phyloP scores from a whole-genome alignment of 2,797 vertebrate species.

The Propithecus perrieri region DNA sequence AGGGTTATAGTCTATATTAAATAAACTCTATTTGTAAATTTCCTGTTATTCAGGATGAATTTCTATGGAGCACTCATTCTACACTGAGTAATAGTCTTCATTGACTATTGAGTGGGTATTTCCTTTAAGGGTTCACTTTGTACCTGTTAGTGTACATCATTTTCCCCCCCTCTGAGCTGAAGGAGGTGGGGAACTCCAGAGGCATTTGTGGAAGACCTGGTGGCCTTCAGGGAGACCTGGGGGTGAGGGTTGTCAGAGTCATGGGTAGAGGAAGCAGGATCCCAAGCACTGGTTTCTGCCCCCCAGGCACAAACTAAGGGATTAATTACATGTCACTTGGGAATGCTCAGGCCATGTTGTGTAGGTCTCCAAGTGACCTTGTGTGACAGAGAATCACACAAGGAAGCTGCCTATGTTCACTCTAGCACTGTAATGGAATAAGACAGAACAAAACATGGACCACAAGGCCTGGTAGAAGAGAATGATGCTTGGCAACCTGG shows the following conservation, averaged over 20 bases:
- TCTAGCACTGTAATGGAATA: not conserved
- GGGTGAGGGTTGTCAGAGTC: not conserved
- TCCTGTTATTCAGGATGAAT: not conserved
- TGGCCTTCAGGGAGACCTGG: not conserved
- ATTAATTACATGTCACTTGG: not conserved
- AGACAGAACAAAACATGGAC: not conserved
- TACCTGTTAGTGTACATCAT: not conserved
- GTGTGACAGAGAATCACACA: not conserved
- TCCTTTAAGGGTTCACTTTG: not conserved
- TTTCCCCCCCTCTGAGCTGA: not conserved
- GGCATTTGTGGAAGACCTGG: not conserved
- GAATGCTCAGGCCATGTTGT: not conserved
- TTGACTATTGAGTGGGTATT: not conserved
- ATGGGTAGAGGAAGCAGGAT: not conserved
- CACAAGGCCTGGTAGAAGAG: not conserved
- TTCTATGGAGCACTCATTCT: not conserved
- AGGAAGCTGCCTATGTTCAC: not conserved
- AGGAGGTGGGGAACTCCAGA: not conserved
- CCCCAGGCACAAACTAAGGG: too few relatives aligned
- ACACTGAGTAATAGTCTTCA: not conserved
- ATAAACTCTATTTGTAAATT: not conserved
- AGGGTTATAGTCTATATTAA: not conserved
- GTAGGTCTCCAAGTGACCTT: not conserved
- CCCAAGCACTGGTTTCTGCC: not conserved
- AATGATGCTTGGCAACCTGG: not conserved